Percentiles rank a stretch among this genome's conserved stretches.
phyloP scores from a whole-genome alignment of 2,888 invertebrate species.

The Drosophila macrospina region DNA sequence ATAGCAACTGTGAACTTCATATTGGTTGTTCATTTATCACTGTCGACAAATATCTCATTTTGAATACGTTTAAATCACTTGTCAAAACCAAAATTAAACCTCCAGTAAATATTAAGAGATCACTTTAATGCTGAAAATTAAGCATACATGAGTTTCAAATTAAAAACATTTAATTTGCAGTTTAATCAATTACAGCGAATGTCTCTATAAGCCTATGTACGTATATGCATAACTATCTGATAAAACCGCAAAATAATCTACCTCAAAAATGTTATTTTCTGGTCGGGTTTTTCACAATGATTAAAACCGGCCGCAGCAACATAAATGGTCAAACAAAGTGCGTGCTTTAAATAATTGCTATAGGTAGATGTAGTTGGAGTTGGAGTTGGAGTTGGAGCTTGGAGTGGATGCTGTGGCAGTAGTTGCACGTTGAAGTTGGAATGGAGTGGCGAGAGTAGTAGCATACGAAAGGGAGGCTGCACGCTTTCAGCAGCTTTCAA shows the following conservation, averaged over 20 bases:
- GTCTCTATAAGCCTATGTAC: background rate
- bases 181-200: conserved; percentile 14
- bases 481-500: conserved; percentile 66
- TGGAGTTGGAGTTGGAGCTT: background rate
- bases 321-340: conserved; percentile 34
- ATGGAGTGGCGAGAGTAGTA: background rate
- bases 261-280: conserved; percentile 15
- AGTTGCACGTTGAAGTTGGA: conserved; percentile 2
- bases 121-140: conserved; percentile 2
- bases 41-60: too few relatives aligned
- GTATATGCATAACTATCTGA: background rate
- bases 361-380: background rate
- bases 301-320: conserved; percentile 36
- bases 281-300: conserved; percentile 16
- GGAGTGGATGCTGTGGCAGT: conserved; percentile 3
- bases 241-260: conserved; percentile 4
- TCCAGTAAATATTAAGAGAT: background rate
- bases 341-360: conserved; percentile 62
- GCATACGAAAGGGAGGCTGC: background rate
- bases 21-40: too few relatives aligned
- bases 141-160: conserved; percentile 9
- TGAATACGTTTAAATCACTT: conserved; percentile 3
- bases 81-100: background rate
- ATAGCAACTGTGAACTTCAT: too few relatives aligned
- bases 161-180: conserved; percentile 10